Evolutionary conservation across 2,797 vertebrate genomes (phyloP), one percentile per base, ranked within the genome.

Genomic region (Erethizon dorsatum): DNA sequence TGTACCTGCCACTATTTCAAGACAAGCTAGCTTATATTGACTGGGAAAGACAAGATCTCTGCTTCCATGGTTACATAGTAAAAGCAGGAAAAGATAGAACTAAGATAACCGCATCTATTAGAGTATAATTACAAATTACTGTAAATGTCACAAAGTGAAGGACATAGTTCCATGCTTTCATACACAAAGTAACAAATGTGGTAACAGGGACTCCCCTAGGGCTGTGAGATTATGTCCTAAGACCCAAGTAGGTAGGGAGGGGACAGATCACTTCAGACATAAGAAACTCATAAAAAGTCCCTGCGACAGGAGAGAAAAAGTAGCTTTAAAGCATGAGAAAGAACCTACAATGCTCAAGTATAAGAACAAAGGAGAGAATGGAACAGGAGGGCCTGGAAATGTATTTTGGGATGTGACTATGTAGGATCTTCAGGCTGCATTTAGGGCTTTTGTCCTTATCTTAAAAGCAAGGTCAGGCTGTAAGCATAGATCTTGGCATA

Each of bases 381-480:
- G 28, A 33, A 0, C 12, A 12, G 14, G n/a, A 47, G 18, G 17
- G 4, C 8, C 59, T 83, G 75, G 45, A 41, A 85, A 75, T 3
- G n/a, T 41, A 24, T 17, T 61, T 1, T 67, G 61, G 75, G 73
- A 37, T 24, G 17, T 89, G 75, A 65, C 2, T 6, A 2, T 54
- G 54, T 33, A 22, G n/a, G 22, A 24, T 45, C 6, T 37, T 22
- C 33, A 41, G 57, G 11, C 9, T 78, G 17, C 1, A 1, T 50
- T 92, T 73, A 28, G 31, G 59, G 47, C 45, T 78, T 93, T 33
- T 94, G 22, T 88, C 33, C 33, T 61, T 45, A 41, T 77, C 61
- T 92, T 89, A 92, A 87, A 96, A 88, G 7, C 82, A 94, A 33
- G 24, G 50, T 52, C 12, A 95, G 20, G 77, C 37, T 83, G 67